Base-by-base conservation (phyloP, 2,888 invertebrate genomes). In the Cinara cedri region DNA sequence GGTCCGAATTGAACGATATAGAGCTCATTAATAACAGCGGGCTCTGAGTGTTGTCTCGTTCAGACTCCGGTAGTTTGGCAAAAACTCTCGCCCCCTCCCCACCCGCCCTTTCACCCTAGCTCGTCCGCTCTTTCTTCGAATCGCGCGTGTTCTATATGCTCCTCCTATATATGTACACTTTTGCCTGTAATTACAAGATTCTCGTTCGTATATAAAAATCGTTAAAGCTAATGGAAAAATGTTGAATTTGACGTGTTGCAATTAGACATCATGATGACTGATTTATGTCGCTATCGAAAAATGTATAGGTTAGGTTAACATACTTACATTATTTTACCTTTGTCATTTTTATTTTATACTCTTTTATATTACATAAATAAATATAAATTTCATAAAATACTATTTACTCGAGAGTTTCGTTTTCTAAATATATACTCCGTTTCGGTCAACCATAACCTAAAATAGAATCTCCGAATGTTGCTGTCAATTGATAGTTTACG, bases 21-120 rank as follows among this genome's bases (percentile, higher is more conserved):
- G 24, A 60, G 34, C 42, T 51, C 60, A 78, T 78, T 78, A 78
- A 78, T 78, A 70, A 62, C 34, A 21, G 70, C 16, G 26, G 19
- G 46, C 34, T 57, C n/a, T 19, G 66, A 55, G 19, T 55, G 55
- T 68, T 70, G 68, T 78, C 78, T 70, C 19, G 70, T 70, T 78
- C 78, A 78, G 78, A 66, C 70, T 78, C 10, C 6, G 46, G 60
- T 70, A 78, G 46, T 78, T 60, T 60, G 70, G 70, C 70, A 62
- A 78, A 78, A 78, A 70, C 78, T 70, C 42, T 3, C 13, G n/a
- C 21, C 60, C 26, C 60, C 34, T 26, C 49, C 75, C 68, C 6
- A 34, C 34, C 34, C 3, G 6, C 34, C 34, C 34, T 3, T 34
- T 34, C 6, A n/a, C n/a, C n/a, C n/a, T n/a, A n/a, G n/a, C 24